Base-by-base conservation (phyloP, 2,113 vertebrate genomes). In the Brachyhypopomus gauderio region DNA sequence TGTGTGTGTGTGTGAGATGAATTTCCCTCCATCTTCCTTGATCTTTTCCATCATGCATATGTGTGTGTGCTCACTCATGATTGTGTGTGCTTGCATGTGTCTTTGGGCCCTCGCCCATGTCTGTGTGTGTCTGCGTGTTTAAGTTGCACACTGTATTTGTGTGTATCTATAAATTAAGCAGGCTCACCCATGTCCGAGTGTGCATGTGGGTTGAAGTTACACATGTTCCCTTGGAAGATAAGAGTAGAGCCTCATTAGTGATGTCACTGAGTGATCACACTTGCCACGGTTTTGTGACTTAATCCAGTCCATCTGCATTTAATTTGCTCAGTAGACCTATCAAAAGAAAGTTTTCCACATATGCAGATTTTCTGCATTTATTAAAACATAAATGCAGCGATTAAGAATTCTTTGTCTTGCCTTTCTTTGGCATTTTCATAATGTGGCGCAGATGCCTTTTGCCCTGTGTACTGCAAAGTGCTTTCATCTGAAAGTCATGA, bases 401-500 rank as follows among this genome's bases (percentile, higher is more conserved):
- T 22, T 64, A 30, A 30, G 25, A 64, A 16, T 64, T 17, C 12
- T 20, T 67, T 67, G 64, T 34, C 30, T 67, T 67, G 16, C 16
- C 19, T 67, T 3, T 67, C 17, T 22, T n/a, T 64, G 4, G 12
- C 4, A 64, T 64, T 64, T 64, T 64, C 62, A 64, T 30, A 64
- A 64, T 64, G 25, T 64, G 62, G 16, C 30, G 62, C 14, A 27
- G 25, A 17, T 23, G 62, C 62, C 27, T 30, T 64, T 3, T 25
- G 30, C 62, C 60, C 23, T 23, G 23, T n/a, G 3, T 20, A 25
- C 12, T 22, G 16, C 25, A 30, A 36, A 67, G 30, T 67, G 30
- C 64, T 67, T 67, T 67, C 64, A 67, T 34, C 64, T 36, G 19
- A 67, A 67, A 64, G 62, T 30, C 25, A 19, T 36, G 30, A 36